A percentile compares a stretch with the other conserved stretches of the same genome.
Evolutionary conservation across 2,888 invertebrate species (phyloP).

Genomic region (Matsumyia berberina): DNA sequence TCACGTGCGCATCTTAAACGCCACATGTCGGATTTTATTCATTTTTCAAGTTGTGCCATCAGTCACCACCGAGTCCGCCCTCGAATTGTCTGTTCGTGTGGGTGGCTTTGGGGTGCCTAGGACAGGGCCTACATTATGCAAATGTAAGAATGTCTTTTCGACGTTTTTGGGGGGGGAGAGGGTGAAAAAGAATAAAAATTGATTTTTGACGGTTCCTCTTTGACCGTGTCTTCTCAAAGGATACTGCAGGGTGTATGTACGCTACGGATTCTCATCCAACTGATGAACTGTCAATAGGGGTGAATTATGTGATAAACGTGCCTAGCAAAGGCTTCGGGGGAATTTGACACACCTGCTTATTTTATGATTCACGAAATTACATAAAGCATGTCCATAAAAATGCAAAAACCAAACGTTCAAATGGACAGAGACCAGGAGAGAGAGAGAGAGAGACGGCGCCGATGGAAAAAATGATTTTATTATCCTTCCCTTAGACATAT

Average conservation of each 20-base stretch:
- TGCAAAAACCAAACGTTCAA: slow-evolving; percentile 12
- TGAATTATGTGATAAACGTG: slow-evolving; percentile 74
- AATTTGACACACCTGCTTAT: slow-evolving; percentile 67
- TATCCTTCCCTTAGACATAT: slow-evolving; percentile 44
- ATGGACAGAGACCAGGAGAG: not conserved
- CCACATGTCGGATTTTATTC: slow-evolving; percentile 83
- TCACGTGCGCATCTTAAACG: slow-evolving; percentile 84
- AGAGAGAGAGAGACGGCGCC: no score
- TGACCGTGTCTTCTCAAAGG: slow-evolving; percentile 40
- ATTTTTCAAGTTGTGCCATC: slow-evolving; percentile 78
- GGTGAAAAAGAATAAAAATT: slow-evolving; percentile 68
- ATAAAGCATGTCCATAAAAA: slow-evolving; percentile 65
- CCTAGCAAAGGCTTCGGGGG: slow-evolving; percentile 19
- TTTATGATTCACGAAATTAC: slow-evolving; percentile 72
- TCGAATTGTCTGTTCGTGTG: slow-evolving; percentile 25
- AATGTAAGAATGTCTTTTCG: slow-evolving; percentile 65
- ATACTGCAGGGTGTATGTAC: slow-evolving; percentile 28
- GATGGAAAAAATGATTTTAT: slow-evolving; percentile 52
- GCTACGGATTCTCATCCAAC: slow-evolving; percentile 31
- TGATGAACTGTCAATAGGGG: slow-evolving; percentile 72
- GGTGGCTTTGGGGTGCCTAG: not conserved
- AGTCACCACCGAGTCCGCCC: slow-evolving; percentile 56
- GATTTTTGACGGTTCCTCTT: slow-evolving; percentile 68
- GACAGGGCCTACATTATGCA: slow-evolving; percentile 60
- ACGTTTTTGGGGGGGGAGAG: slow-evolving; percentile 6